phyloP scores from a whole-genome alignment of 2,888 invertebrate genomes.

The Pardosa pseudoannulata region DNA sequence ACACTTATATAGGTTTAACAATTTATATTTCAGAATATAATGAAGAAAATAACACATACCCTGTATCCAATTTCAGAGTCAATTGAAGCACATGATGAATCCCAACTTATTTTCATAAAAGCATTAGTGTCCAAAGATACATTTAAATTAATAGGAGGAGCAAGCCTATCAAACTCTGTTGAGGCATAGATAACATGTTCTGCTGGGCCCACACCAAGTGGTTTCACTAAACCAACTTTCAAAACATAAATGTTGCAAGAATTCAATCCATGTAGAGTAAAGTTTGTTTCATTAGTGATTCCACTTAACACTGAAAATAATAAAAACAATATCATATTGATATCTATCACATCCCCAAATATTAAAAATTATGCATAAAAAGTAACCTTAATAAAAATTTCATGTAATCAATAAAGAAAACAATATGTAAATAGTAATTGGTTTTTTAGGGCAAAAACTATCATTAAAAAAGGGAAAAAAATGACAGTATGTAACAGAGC shows the following conservation, averaged over 20 bases:
- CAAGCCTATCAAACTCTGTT: conserved; percentile 82
- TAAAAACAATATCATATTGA: neutral
- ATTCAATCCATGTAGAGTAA: conserved; percentile 82
- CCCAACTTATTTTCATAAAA: conserved; percentile 84
- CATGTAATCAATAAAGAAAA: too few species aligned
- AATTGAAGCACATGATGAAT: conserved; percentile 83
- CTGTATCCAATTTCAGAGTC: conserved; percentile 81
- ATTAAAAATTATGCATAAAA: too few species aligned
- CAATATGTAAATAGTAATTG: too few species aligned
- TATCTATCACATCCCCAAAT: too few species aligned
- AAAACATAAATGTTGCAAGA: conserved; percentile 87
- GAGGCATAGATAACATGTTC: conserved; percentile 80
- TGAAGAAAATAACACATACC: conserved; percentile 79
- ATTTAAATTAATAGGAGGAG: conserved; percentile 84
- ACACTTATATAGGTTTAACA: neutral
- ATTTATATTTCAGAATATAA: neutral
- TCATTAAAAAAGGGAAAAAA: too few species aligned
- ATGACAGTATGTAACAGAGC: too few species aligned
- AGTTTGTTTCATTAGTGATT: conserved; percentile 80
- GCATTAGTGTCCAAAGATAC: conserved; percentile 77
- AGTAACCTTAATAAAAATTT: too few species aligned
- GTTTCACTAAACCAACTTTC: conserved; percentile 83
- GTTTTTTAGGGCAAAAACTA: too few species aligned
- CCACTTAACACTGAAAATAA: conserved; percentile 46
- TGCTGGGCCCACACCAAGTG: conserved; percentile 84